phyloP scores from a whole-genome alignment of 1,140 invertebrate species.

The Pseudomyrmex cubaensis region DNA sequence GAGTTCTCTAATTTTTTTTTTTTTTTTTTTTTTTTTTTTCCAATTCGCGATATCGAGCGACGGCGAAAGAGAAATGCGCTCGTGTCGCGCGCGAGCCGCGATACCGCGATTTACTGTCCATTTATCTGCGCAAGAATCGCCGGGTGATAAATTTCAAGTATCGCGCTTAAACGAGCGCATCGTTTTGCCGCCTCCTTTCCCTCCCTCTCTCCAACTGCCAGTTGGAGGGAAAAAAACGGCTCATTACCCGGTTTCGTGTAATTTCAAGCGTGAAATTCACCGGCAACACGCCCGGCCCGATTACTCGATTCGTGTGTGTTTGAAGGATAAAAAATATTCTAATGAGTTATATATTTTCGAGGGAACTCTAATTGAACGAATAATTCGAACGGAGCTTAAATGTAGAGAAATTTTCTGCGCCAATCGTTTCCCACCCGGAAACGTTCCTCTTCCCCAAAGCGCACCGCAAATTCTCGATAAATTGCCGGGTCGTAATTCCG shows the following conservation, averaged over 20 bases:
- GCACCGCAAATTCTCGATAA: neutral
- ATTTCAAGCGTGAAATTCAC: slow-evolving; percentile 37
- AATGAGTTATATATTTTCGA: slow-evolving; percentile 33
- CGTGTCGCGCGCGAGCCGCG: slow-evolving; percentile 44
- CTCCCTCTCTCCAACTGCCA: neutral
- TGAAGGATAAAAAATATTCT: slow-evolving; percentile 12
- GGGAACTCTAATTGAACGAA: slow-evolving; percentile 25
- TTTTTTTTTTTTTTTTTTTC: slow-evolving; percentile 5
- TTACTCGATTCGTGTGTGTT: slow-evolving; percentile 1
- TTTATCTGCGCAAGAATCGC: slow-evolving; percentile 62
- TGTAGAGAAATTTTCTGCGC: neutral
- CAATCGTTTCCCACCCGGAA: neutral
- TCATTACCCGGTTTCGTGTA: slow-evolving; percentile 41
- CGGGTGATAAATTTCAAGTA: slow-evolving; percentile 60
- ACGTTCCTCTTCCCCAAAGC: neutral
- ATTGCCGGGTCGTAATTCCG: neutral
- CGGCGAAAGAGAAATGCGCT: slow-evolving; percentile 47
- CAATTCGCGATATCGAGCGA: slow-evolving; percentile 64
- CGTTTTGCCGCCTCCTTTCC: slow-evolving; percentile 26
- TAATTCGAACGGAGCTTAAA: slow-evolving; percentile 21
- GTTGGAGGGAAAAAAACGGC: slow-evolving; percentile 11
- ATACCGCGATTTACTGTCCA: slow-evolving; percentile 68
- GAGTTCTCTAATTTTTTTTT: slow-evolving; percentile 12
- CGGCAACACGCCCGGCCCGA: slow-evolving; percentile 10
- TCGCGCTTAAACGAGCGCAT: slow-evolving; percentile 63